Evolutionary conservation across 2,888 invertebrate genomes (phyloP), one percentile per base, ranked within the genome.

Genomic region (Chymomyza procnemis): DNA sequence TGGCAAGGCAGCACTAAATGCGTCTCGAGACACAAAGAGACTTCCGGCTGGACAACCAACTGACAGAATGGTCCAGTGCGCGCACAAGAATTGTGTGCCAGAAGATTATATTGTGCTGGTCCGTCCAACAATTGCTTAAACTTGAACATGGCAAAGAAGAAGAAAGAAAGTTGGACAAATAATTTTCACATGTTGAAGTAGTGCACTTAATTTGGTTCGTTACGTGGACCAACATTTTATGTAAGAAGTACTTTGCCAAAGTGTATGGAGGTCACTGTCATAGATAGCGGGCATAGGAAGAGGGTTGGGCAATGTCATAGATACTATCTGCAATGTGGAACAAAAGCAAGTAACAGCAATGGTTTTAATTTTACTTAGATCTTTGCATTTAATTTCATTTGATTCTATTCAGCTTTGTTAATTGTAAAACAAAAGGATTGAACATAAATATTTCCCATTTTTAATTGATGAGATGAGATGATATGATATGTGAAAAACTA

Each of bases 11-110:
- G 34, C 12, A 12, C 34, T 41, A 41, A 41, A 41, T 41, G 47
- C 41, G 66, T 62, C 67, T 64, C 47, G 66, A 72, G 66, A 61
- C 69, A 61, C 55, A 66, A 64, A 64, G 26, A 26, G 48, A 9
- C 47, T 16, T 52, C 34, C 34, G 34, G 34, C 34, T 41, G 34
- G 34, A 41, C 34, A 12, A 34, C 34, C 34, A 34, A 9, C 34
- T 34, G 34, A 34, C 34, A 34, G 34, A 34, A 34, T 34, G 34
- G 34, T 41, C 34, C 34, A 41, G 34, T 41, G 34, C 34, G 34
- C 34, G 34, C 1, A 41, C 34, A 41, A 41, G 34, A 41, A 41
- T 12, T 41, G 34, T 41, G 12, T 12, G 34, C 34, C 34, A 41
- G 34, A 12, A 41, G 34, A 41, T 41, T 41, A 41, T 41, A 41